Evolutionary conservation across 2,797 vertebrate species (phyloP).

Genomic region (Odontamblyopus rebecca): DNA sequence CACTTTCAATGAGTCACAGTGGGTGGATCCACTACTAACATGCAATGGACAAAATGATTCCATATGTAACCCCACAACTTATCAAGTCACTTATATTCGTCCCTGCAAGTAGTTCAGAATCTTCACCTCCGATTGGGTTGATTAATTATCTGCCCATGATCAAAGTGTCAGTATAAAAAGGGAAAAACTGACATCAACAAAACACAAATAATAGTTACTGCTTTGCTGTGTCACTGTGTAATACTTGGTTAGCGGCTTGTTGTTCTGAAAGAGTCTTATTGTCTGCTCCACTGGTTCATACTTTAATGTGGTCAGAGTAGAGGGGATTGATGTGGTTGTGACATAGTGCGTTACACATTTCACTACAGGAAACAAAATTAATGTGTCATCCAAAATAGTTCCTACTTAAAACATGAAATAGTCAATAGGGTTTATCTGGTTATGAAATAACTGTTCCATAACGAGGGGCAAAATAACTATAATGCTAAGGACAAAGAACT

Average conservation of each 20-base stretch:
- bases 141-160: too few species aligned
- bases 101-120: neutral
- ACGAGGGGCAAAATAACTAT: neutral
- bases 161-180: neutral
- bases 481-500: too few species aligned
- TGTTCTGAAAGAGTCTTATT: slow-evolving; percentile 2
- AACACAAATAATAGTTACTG: neutral
- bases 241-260: neutral
- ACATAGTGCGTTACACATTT: slow-evolving; percentile 14
- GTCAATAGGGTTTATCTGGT: slow-evolving; percentile 6
- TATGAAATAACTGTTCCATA: slow-evolving; percentile 5
- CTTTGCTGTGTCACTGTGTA: slow-evolving; percentile 4
- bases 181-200: neutral
- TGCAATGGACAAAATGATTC: slow-evolving; percentile 6
- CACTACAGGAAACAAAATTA: slow-evolving; percentile 20
- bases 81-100: neutral
- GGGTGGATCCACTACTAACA: slow-evolving; percentile 7
- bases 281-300: neutral
- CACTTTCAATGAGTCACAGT: slow-evolving; percentile 12
- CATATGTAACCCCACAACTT: slow-evolving; percentile 1
- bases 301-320: slow-evolving; percentile 2
- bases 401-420: slow-evolving; percentile 31
- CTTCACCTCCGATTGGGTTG: neutral
- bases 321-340: slow-evolving; percentile 16
- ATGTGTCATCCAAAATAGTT: slow-evolving; percentile 43